Conservation (phyloP, 1,140 invertebrate species). For the Hylaeus volcanicus region DNA sequence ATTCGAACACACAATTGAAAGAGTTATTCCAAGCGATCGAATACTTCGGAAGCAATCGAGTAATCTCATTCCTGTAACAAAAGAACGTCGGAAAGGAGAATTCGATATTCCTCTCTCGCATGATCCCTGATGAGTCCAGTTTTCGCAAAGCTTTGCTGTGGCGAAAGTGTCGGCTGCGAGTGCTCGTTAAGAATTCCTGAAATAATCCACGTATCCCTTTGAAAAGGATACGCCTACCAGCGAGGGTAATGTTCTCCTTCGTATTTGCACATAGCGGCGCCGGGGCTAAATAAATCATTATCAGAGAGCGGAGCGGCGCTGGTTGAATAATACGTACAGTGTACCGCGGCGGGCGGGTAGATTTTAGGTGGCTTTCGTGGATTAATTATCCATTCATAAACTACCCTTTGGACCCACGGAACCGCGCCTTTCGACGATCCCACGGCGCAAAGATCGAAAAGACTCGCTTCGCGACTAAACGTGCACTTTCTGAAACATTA, state of each 20-base stretch:
- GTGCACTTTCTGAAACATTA: too few relatives aligned
- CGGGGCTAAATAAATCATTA: slow-evolving; percentile 69
- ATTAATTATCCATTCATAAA: slow-evolving; percentile 71
- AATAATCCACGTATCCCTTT: slow-evolving; percentile 8
- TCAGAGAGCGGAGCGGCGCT: slow-evolving; percentile 51
- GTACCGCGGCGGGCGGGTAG: slow-evolving; percentile 40
- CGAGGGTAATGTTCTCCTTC: background rate
- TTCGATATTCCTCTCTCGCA: slow-evolving; percentile 1
- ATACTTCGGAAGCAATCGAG: background rate
- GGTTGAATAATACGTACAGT: slow-evolving; percentile 65
- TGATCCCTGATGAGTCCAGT: too few relatives aligned
- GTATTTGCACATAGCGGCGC: slow-evolving; percentile 3
- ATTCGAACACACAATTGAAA: too few relatives aligned
- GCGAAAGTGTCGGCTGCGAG: slow-evolving; percentile 15
- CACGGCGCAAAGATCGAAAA: slow-evolving; percentile 43
- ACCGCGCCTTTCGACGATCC: slow-evolving; percentile 2
- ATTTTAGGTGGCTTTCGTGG: slow-evolving; percentile 66
- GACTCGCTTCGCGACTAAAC: background rate
- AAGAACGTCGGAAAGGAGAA: background rate
- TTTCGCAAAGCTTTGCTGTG: background rate
- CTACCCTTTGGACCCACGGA: slow-evolving; percentile 31
- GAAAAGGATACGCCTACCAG: background rate
- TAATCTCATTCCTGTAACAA: background rate
- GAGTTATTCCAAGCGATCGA: background rate
- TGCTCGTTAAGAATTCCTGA: slow-evolving; percentile 29